Evolutionary conservation across 2,113 vertebrate species (phyloP).

Genomic region (Egretta garzetta): DNA sequence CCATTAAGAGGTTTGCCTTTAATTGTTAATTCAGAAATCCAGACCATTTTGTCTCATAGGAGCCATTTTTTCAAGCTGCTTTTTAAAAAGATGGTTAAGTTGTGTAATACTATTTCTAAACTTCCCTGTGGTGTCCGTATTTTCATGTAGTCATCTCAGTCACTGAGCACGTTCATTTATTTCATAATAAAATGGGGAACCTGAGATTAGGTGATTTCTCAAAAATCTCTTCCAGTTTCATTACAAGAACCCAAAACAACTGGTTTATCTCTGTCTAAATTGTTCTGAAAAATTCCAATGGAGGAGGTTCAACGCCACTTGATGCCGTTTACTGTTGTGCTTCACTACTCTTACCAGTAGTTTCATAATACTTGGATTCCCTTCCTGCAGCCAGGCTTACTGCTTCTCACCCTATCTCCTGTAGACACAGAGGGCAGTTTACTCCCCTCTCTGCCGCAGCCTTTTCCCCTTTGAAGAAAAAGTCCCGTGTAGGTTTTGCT

Average conservation of each 20-base stretch:
- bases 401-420: neutral
- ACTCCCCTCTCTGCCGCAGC: neutral
- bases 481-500: neutral
- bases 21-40: neutral
- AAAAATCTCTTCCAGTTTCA: neutral
- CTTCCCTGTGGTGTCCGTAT: neutral
- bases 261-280: neutral
- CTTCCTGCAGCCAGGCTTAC: neutral
- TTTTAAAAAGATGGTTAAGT: neutral
- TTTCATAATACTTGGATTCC: neutral
- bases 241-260: neutral
- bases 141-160: neutral
- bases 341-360: neutral
- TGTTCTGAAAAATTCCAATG: neutral
- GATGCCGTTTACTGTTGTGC: neutral
- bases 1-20: neutral
- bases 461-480: neutral
- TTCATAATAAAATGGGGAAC: neutral
- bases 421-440: neutral
- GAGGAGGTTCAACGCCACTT: neutral
- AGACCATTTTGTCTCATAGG: neutral
- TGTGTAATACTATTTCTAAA: conserved; percentile 30
- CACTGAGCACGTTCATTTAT: neutral
- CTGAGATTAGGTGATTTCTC: neutral
- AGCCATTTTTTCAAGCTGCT: neutral